phyloP scores from a whole-genome alignment of 2,113 vertebrate genomes.

The Thalassoma bifasciatum region DNA sequence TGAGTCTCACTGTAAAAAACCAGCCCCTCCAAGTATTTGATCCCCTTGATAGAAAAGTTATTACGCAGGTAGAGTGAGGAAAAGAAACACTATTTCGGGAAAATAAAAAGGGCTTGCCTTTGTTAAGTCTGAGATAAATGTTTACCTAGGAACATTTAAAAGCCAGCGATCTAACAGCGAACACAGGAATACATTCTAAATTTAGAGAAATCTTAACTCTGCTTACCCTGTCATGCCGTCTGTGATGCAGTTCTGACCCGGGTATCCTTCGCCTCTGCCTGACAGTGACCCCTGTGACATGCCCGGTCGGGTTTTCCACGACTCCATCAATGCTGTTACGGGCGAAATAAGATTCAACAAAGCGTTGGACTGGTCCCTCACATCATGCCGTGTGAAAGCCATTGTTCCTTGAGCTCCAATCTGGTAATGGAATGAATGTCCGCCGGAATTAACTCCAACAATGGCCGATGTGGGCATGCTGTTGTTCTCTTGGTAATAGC shows the following conservation, averaged over 20 bases:
- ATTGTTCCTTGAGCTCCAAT: slow-evolving; percentile 98
- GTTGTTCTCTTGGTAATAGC: slow-evolving; percentile 94
- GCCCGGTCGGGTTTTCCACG: slow-evolving; percentile 95
- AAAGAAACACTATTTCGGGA: not conserved
- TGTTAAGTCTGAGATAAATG: not conserved
- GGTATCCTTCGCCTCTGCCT: slow-evolving; percentile 92
- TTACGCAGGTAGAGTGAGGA: slow-evolving; percentile 12
- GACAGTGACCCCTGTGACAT: slow-evolving; percentile 86
- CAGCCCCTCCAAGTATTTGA: slow-evolving; percentile 19
- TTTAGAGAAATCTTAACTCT: not conserved
- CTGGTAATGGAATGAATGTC: slow-evolving; percentile 99
- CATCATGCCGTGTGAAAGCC: slow-evolving; percentile 92
- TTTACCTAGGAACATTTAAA: slow-evolving; percentile 5
- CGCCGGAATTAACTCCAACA: slow-evolving; percentile 97
- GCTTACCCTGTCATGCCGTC: slow-evolving; percentile 89
- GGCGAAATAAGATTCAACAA: slow-evolving; percentile 97
- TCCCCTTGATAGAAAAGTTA: slow-evolving; percentile 17
- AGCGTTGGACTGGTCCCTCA: slow-evolving; percentile 94
- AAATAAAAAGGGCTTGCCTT: not conserved
- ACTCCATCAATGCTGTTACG: slow-evolving; percentile 93
- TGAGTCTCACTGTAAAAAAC: slow-evolving; percentile 42
- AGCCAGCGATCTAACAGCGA: not conserved
- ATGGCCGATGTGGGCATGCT: slow-evolving; percentile 92
- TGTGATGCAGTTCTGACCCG: slow-evolving; percentile 93
- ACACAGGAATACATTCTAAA: not conserved